Base-by-base conservation (phyloP, 1,140 invertebrate genomes). In the Diuraphis noxia region DNA sequence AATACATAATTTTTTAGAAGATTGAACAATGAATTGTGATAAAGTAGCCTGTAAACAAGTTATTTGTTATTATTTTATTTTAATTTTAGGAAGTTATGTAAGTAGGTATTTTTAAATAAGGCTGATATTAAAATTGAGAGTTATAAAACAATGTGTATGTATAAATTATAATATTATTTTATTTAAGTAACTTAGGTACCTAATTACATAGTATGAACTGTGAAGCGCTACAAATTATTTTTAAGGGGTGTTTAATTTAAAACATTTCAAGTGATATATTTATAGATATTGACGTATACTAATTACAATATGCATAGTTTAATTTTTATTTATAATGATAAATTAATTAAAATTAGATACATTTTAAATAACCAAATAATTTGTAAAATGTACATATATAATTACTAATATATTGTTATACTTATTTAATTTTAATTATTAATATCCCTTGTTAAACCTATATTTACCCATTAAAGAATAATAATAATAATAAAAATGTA, bases 11-110 rank as follows among this genome's bases (percentile, higher is more conserved):
- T 56, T 56, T 56, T 8, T 88, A 63, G 86, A 88, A 88, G 19
- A 72, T 89, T 43, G 88, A 79, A 91, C 30, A 91, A 17, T 91
- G 43, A 91, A 91, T 91, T 91, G 89, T 91, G 89, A 91, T 91
- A 91, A 85, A 82, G 72, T 91, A 91, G 77, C 13, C 17, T 52
- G 89, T 90, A 56, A 88, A 10, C 40, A 88, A 40, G 49, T 56
- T 56, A 63, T 40, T 88, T 88, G 23, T 87, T 87, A 46, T 86
- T 86, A 84, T 84, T 84, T 84, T 84, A 52, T 52, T 87, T 87
- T 87, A 56, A 25, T 43, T 89, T 43, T 82, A 82, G 34, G 77
- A 36, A 79, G 10, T 91, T 38, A 40, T 72, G n/a, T 38, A 9
- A 34, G 30, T 91, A 91, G 77, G 77, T 91, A 52, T 46, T 63